Evolutionary conservation across 2,797 vertebrate species (phyloP), one percentile per base, ranked within the genome.

Genomic region (Brachyrhaphis roseni): DNA sequence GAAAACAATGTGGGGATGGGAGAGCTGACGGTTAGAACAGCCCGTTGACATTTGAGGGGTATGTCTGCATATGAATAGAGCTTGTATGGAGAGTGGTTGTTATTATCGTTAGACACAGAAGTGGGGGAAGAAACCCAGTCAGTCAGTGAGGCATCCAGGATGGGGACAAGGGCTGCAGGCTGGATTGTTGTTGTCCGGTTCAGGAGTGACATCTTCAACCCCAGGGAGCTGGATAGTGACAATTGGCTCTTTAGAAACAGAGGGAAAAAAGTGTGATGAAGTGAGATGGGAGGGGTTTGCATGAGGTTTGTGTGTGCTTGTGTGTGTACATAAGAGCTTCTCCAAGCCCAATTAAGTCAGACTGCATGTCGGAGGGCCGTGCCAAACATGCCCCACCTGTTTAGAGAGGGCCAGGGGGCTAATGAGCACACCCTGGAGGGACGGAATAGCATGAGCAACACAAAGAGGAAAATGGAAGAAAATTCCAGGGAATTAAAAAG

Each of bases 351-450:
- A 95, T 96, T 96, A 95, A 91, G 91, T 86, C 91, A 90, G 90
- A 92, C 94, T 95, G 89, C 87, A 89, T 93, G 92, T 95, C 85
- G 85, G 87, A 93, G 89, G 93, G 87, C 89, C 88, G 92, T 90
- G 94, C 93, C 95, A 95, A 95, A 94, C 94, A 95, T 93, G 94
- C 92, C 91, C 94, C 93, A 94, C 91, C 92, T 94, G 92, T 92
- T 93, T 92, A 90, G 88, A 93, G 84, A 77, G 85, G 94, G 86
- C 93, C 92, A 91, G 71, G 88, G 90, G 95, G 93, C 93, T 95
- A 95, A 95, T 95, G 95, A 95, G 94, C 89, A 84, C 85, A 68
- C 93, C 89, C 90, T 93, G 82, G 78, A 91, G 88, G 84, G 74
- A 80, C 86, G 83, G 86, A 70, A 39, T 36, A 59, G 68, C 75